A percentile compares a stretch with the other conserved stretches of the same genome.
phyloP scores from a whole-genome alignment of 2,113 vertebrate genomes.

The Pampusana beccarii region DNA sequence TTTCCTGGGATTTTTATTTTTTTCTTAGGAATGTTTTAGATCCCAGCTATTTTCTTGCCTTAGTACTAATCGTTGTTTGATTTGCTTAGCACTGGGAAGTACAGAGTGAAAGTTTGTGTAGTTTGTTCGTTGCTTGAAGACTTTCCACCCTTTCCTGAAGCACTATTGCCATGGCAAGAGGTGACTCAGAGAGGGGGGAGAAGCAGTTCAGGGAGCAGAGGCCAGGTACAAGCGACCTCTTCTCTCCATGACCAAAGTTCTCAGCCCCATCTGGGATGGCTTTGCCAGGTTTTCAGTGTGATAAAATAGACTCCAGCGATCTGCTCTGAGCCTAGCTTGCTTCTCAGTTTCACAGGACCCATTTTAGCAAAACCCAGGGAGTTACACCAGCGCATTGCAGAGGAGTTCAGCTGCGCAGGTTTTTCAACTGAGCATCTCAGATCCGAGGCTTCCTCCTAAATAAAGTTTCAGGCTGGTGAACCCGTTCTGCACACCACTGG shows the following conservation, averaged over 20 bases:
- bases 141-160: neutral
- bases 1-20: neutral
- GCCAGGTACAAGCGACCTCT: neutral
- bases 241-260: fast-evolving
- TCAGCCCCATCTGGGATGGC: neutral
- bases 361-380: too few relatives aligned
- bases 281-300: neutral
- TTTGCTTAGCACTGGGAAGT: neutral
- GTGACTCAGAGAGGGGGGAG: fast-evolving
- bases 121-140: neutral
- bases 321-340: too few relatives aligned
- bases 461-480: neutral
- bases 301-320: neutral
- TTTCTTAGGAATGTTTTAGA: neutral
- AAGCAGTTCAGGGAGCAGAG: neutral
- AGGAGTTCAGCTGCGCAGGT: fast-evolving
- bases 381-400: fast-evolving
- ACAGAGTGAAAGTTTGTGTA: neutral
- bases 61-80: neutral
- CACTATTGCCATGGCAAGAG: neutral
- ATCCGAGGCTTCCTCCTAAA: fast-evolving
- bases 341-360: neutral
- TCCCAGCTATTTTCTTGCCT: neutral
- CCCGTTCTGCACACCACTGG: neutral
- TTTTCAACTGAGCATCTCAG: neutral